Base-by-base conservation (phyloP, 2,113 vertebrate species). In the Laticauda colubrina region DNA sequence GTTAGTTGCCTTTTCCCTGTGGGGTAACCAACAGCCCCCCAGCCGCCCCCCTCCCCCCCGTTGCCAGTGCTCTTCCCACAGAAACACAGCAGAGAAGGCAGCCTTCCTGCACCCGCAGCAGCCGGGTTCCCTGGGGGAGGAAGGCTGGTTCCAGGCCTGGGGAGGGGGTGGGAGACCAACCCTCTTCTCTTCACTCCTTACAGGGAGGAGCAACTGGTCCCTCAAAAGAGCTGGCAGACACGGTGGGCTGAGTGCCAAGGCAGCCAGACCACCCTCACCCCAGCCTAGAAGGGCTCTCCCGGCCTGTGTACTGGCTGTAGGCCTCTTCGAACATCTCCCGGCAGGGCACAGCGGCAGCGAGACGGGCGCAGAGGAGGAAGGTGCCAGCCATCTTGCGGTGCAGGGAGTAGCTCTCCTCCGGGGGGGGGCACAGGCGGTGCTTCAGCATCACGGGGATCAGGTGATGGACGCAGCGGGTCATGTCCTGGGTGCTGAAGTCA, bases 371-470 rank as follows among this genome's bases (percentile, higher is more conserved):
- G 96, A 98, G 98, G 95, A 99, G 98, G 97, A 99, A 99, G 92
- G 98, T 98, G 94, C 99, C 99, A 0, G 98, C 98, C 98, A 99
- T 98, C 96, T 99, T 99, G 89, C 98, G 98, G 94, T 99, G 99
- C 57, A 99, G 97, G 7, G 98, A 98, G 88, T 99, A 99, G n/a
- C 97, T 97, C 97, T 99, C 98, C 91, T 99, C 98, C 0, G 98
- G 99, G 0, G 99, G 98, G 0, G 99, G 98, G 0, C 98, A 96
- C 88, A 99, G 98, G 3, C 98, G 98, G 96, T 99, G 98, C 55
- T 94, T 97, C 51, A 99, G 97, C 98, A 99, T 98, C 81, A 98
- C 95, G 0, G 98, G 99, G 85, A 99, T 91, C 87, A 99, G 98
- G 89, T 90, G 96, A 94, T 98, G 98, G 95, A 99, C 97, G 0